phyloP scores from a whole-genome alignment of 2,888 invertebrate genomes.

The Hemaris fuciformis region DNA sequence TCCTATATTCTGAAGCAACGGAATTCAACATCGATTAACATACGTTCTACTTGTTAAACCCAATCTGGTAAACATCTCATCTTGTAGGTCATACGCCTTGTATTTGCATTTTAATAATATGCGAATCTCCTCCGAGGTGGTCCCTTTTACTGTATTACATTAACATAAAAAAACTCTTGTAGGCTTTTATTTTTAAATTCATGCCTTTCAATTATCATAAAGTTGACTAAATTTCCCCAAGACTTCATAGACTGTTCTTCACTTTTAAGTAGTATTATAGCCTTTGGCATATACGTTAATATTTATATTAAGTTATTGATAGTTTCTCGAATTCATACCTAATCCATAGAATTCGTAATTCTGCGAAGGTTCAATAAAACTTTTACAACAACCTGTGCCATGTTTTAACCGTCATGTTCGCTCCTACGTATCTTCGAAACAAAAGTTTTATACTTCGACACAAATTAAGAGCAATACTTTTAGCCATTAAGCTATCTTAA shows the following conservation, averaged over 20 bases:
- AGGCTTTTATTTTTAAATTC: not conserved
- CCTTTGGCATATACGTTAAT: no score
- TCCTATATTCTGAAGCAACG: not conserved
- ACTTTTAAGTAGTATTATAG: no score
- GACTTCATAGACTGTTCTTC: not conserved
- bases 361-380: no score
- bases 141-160: conserved; percentile 1
- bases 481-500: not conserved
- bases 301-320: no score
- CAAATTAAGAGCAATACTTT: not conserved
- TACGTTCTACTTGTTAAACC: not conserved
- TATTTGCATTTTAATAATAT: not conserved
- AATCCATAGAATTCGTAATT: no score
- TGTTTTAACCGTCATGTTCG: no score
- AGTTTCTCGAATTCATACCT: no score
- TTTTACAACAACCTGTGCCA: no score
- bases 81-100: not conserved
- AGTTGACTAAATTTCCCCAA: no score
- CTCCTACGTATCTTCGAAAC: not conserved
- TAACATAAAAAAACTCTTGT: not conserved
- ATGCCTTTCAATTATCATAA: no score
- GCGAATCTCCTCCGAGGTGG: not conserved
- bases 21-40: not conserved
- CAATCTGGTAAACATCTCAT: not conserved
- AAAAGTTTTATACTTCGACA: not conserved